phyloP scores from a whole-genome alignment of 2,797 vertebrate species.

The Microctenopoma steveboyesi region DNA sequence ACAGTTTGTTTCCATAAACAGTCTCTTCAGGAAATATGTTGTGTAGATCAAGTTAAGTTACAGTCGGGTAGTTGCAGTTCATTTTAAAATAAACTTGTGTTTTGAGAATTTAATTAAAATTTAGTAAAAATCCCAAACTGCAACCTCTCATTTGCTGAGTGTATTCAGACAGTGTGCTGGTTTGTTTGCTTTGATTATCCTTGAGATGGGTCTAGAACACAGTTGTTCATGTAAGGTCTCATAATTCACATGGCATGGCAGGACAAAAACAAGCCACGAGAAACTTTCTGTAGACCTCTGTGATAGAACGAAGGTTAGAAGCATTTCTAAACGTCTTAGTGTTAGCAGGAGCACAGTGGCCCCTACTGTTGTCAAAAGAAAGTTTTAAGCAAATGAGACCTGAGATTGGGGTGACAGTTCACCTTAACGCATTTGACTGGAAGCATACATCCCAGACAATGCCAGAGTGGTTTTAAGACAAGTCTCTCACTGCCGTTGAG shows the following conservation, averaged over 20 bases:
- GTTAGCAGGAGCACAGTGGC: background rate
- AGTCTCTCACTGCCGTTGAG: background rate
- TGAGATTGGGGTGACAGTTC: background rate
- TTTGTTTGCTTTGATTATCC: background rate
- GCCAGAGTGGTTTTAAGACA: background rate
- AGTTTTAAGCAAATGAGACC: background rate
- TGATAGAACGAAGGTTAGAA: background rate
- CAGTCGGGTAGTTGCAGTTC: background rate
- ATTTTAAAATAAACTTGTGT: background rate
- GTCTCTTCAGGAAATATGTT: background rate
- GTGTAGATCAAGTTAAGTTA: background rate
- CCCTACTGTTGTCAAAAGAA: background rate
- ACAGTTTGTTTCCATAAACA: conserved; percentile 1
- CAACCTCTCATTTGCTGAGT: background rate
- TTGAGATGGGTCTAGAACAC: background rate
- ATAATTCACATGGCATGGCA: background rate
- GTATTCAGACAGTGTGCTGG: background rate
- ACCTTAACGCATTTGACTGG: background rate
- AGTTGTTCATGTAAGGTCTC: background rate
- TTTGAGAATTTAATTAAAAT: background rate
- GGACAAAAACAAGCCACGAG: background rate
- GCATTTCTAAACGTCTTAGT: background rate
- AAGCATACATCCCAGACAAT: background rate
- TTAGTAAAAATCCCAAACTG: background rate
- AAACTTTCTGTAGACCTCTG: background rate